Evolutionary conservation across 2,888 invertebrate genomes (phyloP).

Genomic region (Pammene aurita): DNA sequence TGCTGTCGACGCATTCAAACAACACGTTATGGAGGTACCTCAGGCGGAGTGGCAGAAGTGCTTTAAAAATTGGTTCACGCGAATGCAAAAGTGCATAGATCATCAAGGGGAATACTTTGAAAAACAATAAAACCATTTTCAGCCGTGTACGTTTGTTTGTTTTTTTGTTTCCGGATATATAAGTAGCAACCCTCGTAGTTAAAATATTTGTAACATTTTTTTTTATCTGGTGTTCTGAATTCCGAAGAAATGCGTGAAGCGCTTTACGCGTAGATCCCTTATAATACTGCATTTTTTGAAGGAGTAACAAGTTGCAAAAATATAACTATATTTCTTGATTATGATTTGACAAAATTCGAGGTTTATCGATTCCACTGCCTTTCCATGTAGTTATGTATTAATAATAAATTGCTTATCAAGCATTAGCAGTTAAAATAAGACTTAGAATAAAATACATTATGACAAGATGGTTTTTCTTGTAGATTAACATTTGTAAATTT

Average conservation of each 20-base stretch:
- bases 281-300: constrained; percentile 25
- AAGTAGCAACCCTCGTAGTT: no score
- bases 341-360: constrained; percentile 22
- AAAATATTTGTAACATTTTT: no score
- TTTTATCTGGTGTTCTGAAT: no score
- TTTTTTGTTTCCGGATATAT: no score
- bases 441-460: constrained; percentile 63
- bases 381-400: constrained; percentile 20
- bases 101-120: no score
- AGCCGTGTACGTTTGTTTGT: no score
- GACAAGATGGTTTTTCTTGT: constrained; percentile 61
- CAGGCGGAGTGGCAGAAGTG: no score
- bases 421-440: constrained; percentile 59
- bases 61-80: no score
- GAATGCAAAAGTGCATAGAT: no score
- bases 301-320: constrained; percentile 32
- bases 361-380: constrained; percentile 18
- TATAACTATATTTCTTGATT: constrained; percentile 22
- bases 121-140: no score
- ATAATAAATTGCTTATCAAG: constrained; percentile 62
- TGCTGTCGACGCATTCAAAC: no score
- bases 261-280: constrained; percentile 47
- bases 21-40: no score
- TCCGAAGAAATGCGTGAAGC: constrained; percentile 1
- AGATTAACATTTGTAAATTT: constrained; percentile 58